These are phyloP conservation scores for Papilio polytes DNA, from an alignment of 1,140 invertebrate genomes.

Conservation along the genomic window DNA sequence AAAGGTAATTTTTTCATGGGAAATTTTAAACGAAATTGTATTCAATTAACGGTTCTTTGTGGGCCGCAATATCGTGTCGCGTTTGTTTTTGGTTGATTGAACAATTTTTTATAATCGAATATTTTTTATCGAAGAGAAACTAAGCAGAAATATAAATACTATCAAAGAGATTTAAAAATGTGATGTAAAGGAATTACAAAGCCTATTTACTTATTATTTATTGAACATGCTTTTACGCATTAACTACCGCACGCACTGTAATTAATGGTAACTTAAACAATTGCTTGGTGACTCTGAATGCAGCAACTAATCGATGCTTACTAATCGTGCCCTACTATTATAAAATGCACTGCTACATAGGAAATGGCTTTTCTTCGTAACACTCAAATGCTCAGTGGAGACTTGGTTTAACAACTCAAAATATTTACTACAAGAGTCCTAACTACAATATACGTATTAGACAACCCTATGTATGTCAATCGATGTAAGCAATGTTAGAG, in stretches of 20 bases:
- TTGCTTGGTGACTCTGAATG: too few species aligned
- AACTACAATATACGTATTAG: not conserved
- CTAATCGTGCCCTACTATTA: too few species aligned
- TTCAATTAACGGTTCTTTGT: conserved; percentile 18
- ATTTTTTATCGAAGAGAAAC: not conserved
- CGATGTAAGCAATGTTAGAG: not conserved
- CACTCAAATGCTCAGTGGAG: too few species aligned
- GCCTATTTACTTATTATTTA: not conserved
- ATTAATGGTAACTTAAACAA: too few species aligned
- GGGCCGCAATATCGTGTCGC: not conserved
- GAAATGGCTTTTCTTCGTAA: too few species aligned
- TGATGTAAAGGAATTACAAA: not conserved
- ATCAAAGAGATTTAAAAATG: not conserved
- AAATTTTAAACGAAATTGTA: conserved; percentile 23
- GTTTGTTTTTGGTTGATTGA: conserved; percentile 1
- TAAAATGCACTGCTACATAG: too few species aligned
- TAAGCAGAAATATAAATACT: not conserved
- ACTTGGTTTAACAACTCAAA: too few species aligned
- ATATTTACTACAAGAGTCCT: too few species aligned
- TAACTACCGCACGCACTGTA: too few species aligned
- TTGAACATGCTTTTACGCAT: not conserved
- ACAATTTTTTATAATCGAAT: conserved; percentile 4
- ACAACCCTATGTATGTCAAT: not conserved
- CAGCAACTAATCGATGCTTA: too few species aligned
- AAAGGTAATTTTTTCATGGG: not conserved